These are phyloP conservation scores for Uropsilus gracilis DNA, from an alignment of 2,113 vertebrate genomes.

Conservation along the genomic window DNA sequence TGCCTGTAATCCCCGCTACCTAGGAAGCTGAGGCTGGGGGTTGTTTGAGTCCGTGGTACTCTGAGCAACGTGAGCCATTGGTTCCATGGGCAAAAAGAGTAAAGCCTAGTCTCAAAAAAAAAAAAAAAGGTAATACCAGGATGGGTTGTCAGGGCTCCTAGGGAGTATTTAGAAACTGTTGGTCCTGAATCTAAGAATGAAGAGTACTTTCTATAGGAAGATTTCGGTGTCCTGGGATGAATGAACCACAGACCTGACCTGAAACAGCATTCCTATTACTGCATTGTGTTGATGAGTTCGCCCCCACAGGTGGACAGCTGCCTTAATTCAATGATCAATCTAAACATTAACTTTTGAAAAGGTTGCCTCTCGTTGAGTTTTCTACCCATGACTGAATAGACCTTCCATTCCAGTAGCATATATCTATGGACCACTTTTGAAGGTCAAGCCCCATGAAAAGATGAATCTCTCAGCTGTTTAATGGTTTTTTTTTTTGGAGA, in stretches of 20 bases:
- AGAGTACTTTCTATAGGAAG: neutral
- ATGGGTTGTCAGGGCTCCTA: neutral
- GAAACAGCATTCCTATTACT: neutral
- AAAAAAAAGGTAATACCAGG: too few relatives aligned
- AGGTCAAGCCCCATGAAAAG: neutral
- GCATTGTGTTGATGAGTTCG: neutral
- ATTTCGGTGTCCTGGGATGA: neutral
- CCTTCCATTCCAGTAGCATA: neutral
- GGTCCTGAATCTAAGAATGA: neutral
- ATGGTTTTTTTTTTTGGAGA: slow-evolving; percentile 24
- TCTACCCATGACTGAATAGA: neutral
- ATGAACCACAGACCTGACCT: neutral
- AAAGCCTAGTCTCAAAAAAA: too few relatives aligned
- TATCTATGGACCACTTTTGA: neutral
- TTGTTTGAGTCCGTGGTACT: too few relatives aligned
- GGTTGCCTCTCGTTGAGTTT: neutral
- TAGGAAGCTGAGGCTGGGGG: too few relatives aligned
- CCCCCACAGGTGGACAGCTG: neutral
- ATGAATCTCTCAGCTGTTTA: neutral
- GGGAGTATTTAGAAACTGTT: slow-evolving; percentile 25
- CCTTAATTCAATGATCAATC: neutral
- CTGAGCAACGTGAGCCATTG: too few relatives aligned
- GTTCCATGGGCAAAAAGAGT: too few relatives aligned
- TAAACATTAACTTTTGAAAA: slow-evolving; percentile 36
- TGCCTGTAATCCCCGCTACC: too few relatives aligned